Base-by-base conservation (phyloP, 2,113 vertebrate genomes). In the Mugil cephalus region DNA sequence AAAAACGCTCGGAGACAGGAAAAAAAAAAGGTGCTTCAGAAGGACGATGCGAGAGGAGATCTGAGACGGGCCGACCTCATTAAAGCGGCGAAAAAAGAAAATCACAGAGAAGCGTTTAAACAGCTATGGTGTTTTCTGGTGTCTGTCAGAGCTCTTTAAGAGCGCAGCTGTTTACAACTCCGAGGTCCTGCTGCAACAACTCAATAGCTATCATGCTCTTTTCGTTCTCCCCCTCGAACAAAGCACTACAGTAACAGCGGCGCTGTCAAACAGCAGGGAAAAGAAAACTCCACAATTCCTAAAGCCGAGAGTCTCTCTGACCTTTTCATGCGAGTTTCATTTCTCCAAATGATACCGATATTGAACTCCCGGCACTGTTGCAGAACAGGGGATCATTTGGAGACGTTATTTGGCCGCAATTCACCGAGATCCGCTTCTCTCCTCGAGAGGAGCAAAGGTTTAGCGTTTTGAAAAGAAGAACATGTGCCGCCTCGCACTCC, bases 201-300 rank as follows among this genome's bases (percentile, higher is more conserved):
- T 91, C 92, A 93, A 91, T 88, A 91, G 66, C 87, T 69, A 87
- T 91, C 82, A 81, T 64, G 74, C 72, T 82, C 83, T 76, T 79
- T 79, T 88, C 79, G 83, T 85, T 86, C 86, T 80, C 70, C 73
- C 55, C 52, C 21, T 34, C 81, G 77, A 89, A 92, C 87, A 90
- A 88, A 91, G 69, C 45, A 11, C 77, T 59, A 73, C 74, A 83
- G 67, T 68, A 80, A 76, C 61, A 74, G 65, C 75, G 55, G 62
- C 46, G 4, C 14, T 30, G 67, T 76, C 81, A 74, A 71, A 78
- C 71, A 71, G 48, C 15, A 47, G 30, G 83, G 63, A 55, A 74
- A 85, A 68, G 59, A 76, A 87, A 88, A 76, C 59, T 64, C 65
- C 69, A 39, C 64, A 19, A 80, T 82, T 82, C 69, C 61, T 77